Evolutionary conservation across 2,888 invertebrate species (phyloP).

Genomic region (Crocallis elinguaria): DNA sequence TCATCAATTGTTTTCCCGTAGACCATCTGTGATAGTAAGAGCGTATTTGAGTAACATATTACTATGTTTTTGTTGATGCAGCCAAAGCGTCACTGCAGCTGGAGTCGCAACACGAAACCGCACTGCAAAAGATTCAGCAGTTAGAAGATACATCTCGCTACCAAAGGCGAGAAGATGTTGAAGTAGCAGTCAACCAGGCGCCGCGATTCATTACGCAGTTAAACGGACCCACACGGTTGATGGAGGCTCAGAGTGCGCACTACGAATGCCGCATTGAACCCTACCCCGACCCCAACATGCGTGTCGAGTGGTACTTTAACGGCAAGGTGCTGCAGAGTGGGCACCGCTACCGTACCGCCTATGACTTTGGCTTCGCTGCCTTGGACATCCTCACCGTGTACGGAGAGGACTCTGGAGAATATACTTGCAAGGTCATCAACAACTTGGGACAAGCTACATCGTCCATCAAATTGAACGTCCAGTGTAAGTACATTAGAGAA

Average conservation of each 20-base stretch:
- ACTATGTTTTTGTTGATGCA: too few species aligned
- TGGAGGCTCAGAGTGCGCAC: conserved; percentile 95
- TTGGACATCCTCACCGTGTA: conserved; percentile 97
- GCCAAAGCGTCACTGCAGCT: conserved; percentile 94
- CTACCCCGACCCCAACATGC: conserved; percentile 94
- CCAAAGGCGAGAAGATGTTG: conserved; percentile 92
- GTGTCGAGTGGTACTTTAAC: conserved; percentile 97
- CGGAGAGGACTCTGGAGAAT: conserved; percentile 97
- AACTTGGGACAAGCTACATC: conserved; percentile 93
- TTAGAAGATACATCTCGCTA: conserved; percentile 93
- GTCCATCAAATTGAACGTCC: conserved; percentile 91
- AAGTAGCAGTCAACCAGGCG: conserved; percentile 91
- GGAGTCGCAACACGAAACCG: conserved; percentile 95
- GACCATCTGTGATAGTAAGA: background rate
- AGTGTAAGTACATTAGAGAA: conserved; percentile 85
- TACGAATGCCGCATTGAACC: conserved; percentile 97
- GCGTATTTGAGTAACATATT: background rate
- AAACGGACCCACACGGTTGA: conserved; percentile 92
- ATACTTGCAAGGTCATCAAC: conserved; percentile 94
- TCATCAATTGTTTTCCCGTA: background rate
- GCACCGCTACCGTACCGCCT: conserved; percentile 96
- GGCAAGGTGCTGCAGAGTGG: conserved; percentile 94
- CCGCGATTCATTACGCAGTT: conserved; percentile 94
- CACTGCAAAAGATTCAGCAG: conserved; percentile 93
- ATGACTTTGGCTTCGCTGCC: conserved; percentile 98